Evolutionary conservation across 2,888 invertebrate genomes (phyloP), one percentile per base, ranked within the genome.

Genomic region (Drosophila lutescens): DNA sequence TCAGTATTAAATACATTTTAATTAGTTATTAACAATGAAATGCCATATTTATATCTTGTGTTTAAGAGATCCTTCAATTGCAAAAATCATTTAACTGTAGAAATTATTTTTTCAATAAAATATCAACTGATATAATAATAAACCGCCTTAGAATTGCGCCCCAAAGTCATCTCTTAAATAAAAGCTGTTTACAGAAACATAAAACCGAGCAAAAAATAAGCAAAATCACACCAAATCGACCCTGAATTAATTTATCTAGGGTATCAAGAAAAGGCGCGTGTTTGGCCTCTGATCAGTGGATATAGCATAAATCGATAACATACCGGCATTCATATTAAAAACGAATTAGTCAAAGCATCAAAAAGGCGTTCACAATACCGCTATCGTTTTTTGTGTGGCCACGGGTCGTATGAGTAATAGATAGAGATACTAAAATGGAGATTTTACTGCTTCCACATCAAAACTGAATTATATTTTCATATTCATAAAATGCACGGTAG

Each of bases 241-340:
- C 78, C 30, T 77, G 79, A 55, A 62, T 43, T 9, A 32, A 30
- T 23, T 40, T 15, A 66, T 65, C 46, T 54, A 47, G 54, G 46
- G 54, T 65, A 65, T 47, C 46, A 47, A 59, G 62, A 57, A 61
- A 43, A 46, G 74, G 46, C 62, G 54, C 71, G 69, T 74, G 79
- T 69, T 76, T 47, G 65, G 58, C 57, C 57, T 74, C 69, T 72
- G 77, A 67, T 69, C 75, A n/a, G 26, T 58, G 76, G 68, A 79
- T 82, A 70, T 75, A 80, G 79, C 77, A 79, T 74, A 75, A 75
- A 15, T 20, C 10, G 17, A 17, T 44, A 26, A 63, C 55, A 47
- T 36, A 76, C 58, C 63, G 55, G 20, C 41, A 80, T 76, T 87
- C 87, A 76, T 75, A 87, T 82, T 85, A 79, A 80, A 87, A 80